Evolutionary conservation across 2,888 invertebrate genomes (phyloP), one percentile per base, ranked within the genome.

Genomic region (Tetragonisca angustula): DNA sequence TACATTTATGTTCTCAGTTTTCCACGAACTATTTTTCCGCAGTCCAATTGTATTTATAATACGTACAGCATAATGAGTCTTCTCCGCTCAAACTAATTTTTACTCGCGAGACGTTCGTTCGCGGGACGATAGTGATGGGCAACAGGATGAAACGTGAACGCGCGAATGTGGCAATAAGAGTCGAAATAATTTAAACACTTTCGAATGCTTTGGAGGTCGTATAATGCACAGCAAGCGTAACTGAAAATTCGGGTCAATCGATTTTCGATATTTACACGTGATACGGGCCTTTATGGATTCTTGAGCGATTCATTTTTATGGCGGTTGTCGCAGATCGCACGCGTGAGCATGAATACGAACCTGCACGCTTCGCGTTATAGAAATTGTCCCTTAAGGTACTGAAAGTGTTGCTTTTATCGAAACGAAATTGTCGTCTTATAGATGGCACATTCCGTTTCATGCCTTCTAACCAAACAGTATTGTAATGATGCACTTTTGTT

Each of bases 191-290:
- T 52, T 27, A 27, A 61, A 72, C 27, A 15, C 4, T 54, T 21
- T 11, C 19, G 43, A 24, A 43, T 59, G 24, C 56, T 24, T 19
- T 0, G 5, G 27, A 2, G 49, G 0, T 19, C 49, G 19, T 72
- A 19, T 72, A 61, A 62, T n/a, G 27, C 19, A 11, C 61, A 9
- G 24, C 24, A 6, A 59, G 61, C 9, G 21, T 61, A 72, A 49
- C 17, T 49, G 49, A 61, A 43, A 61, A 61, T 49, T 50, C 24
- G 4, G 43, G 61, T 72, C 61, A 21, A 72, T 72, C 72, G 61
- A 72, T 72, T 72, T 72, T 62, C 72, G 49, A 72, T 72, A 72
- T 61, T 72, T 72, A 43, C 61, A 62, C 49, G 1, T 61, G 61
- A 62, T 72, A 61, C 61, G 4, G 0, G 27, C n/a, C 1, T 72